A percentile compares a stretch with the other conserved stretches of the same genome.
Evolutionary conservation across 2,797 vertebrate species (phyloP).

Genomic region (Phataginus tetradactyla): DNA sequence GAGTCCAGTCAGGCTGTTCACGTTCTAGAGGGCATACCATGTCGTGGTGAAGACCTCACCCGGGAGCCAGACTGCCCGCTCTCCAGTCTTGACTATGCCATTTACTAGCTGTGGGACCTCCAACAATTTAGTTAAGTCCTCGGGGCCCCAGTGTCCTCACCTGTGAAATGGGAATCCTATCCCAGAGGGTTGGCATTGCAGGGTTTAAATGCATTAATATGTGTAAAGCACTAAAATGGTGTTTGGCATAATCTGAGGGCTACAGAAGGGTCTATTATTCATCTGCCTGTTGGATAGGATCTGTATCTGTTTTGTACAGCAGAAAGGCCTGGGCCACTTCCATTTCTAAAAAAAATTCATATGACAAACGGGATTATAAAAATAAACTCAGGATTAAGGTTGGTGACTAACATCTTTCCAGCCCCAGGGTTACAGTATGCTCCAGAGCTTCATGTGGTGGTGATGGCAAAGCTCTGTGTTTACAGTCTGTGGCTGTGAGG

Average conservation of each 20-base stretch:
- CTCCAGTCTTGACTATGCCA: too few relatives aligned
- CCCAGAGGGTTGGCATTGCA: neutral
- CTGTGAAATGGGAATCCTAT: neutral
- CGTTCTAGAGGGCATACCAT: rapidly evolving
- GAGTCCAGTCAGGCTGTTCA: neutral
- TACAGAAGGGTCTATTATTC: neutral
- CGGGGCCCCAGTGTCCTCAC: neutral
- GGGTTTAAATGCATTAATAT: neutral
- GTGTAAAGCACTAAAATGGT: rapidly evolving
- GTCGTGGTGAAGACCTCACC: too few relatives aligned
- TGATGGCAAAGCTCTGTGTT: neutral
- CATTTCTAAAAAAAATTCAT: neutral
- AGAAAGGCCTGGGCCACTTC: neutral
- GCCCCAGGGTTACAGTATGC: neutral
- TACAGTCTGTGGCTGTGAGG: neutral
- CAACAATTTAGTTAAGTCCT: neutral
- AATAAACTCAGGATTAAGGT: neutral
- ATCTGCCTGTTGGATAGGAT: too few relatives aligned
- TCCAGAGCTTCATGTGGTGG: neutral
- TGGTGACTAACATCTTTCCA: neutral
- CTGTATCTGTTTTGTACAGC: neutral
- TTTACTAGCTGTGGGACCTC: neutral
- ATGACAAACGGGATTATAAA: neutral
- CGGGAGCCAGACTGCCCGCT: neutral
- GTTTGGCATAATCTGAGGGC: neutral